These are phyloP conservation scores for Anastatus disparis DNA, from an alignment of 1,140 invertebrate genomes.

Conservation along the genomic window DNA sequence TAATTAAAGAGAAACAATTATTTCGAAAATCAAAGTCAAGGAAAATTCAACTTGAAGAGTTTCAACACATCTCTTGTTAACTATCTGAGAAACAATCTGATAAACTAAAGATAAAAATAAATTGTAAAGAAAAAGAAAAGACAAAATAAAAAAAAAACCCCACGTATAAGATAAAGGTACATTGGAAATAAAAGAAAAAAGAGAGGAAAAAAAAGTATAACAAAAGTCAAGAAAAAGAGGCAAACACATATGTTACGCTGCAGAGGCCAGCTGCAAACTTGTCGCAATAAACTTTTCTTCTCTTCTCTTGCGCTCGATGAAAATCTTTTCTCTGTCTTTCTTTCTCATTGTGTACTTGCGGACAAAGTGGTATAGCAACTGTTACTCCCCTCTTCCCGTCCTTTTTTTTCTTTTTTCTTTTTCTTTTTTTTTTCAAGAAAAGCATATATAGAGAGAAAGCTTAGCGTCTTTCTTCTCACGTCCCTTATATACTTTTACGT, in stretches of 20 bases:
- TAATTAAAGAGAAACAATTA: slow-evolving; percentile 24
- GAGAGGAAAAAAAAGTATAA: no score
- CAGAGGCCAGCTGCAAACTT: slow-evolving; percentile 13
- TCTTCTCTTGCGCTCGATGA: not conserved
- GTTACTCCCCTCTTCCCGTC: no score
- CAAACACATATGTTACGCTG: no score
- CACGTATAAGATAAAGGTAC: no score
- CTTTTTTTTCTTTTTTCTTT: no score
- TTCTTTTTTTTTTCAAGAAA: no score
- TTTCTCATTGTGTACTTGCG: not conserved
- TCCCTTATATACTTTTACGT: slow-evolving; percentile 4
- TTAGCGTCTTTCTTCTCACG: not conserved
- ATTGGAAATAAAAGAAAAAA: no score
- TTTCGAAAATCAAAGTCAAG: slow-evolving; percentile 20
- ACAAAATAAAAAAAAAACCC: not conserved
- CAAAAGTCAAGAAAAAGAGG: not conserved
- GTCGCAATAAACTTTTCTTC: slow-evolving; percentile 17
- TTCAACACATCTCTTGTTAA: no score
- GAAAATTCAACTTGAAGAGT: not conserved
- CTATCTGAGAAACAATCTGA: no score
- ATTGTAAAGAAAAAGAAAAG: not conserved
- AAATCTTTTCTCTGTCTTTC: slow-evolving; percentile 12
- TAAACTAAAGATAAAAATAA: not conserved
- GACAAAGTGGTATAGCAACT: slow-evolving; percentile 4
- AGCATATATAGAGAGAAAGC: no score